phyloP scores from a whole-genome alignment of 2,113 vertebrate genomes.

The Sinocyclocheilus grahami region DNA sequence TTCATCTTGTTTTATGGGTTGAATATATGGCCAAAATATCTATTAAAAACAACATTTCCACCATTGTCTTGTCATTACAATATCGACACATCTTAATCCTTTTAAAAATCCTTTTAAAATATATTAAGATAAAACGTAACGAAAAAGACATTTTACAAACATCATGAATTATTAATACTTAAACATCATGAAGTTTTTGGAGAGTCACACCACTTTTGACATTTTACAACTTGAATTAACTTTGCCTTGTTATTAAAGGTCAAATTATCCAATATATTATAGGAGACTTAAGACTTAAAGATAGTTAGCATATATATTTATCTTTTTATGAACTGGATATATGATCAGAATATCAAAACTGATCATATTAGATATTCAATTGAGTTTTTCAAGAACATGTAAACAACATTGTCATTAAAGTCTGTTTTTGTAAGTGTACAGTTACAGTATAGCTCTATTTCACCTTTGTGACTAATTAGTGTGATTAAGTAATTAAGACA shows the following conservation, averaged over 20 bases:
- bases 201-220: neutral
- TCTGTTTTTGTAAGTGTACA: neutral
- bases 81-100: neutral
- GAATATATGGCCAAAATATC: neutral
- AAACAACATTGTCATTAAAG: neutral
- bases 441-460: slow-evolving; percentile 61
- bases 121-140: neutral
- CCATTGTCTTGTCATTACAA: neutral
- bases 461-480: slow-evolving; percentile 74
- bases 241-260: neutral
- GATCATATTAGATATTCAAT: neutral
- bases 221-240: neutral
- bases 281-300: neutral
- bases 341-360: neutral
- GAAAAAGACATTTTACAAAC: neutral
- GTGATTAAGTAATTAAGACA: slow-evolving; percentile 79
- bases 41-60: neutral
- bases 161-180: neutral
- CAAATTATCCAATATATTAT: neutral
- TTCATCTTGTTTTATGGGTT: neutral
- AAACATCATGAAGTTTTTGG: neutral
- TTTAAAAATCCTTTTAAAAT: neutral
- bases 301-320: neutral
- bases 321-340: neutral
- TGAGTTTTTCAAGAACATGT: neutral